These are phyloP conservation scores for Philereme transversata DNA, from an alignment of 2,888 invertebrate species.

Conservation along the genomic window DNA sequence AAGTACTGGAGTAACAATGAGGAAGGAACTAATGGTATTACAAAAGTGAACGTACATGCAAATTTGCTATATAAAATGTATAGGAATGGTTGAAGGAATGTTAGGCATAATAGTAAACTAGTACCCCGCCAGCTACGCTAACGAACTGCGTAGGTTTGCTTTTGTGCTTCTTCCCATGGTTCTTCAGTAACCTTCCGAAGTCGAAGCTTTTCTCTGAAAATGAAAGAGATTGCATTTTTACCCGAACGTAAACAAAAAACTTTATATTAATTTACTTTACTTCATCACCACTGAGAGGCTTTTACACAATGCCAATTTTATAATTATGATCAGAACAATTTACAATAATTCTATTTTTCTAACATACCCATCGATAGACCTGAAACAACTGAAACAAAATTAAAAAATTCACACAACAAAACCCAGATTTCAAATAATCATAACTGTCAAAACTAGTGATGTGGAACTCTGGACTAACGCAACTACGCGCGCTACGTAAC, in stretches of 20 bases:
- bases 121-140: slow-evolving; percentile 70
- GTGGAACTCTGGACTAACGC: background rate
- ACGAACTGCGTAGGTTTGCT: slow-evolving; percentile 62
- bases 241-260: background rate
- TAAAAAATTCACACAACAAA: slow-evolving; percentile 16
- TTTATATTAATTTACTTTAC: background rate
- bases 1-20: background rate
- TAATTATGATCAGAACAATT: background rate
- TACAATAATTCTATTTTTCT: background rate
- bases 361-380: slow-evolving; percentile 25
- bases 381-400: slow-evolving; percentile 23
- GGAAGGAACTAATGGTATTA: slow-evolving; percentile 1
- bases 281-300: background rate
- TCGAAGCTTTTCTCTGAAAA: slow-evolving; percentile 70
- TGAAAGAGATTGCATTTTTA: background rate
- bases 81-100: slow-evolving; percentile 4
- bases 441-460: slow-evolving; percentile 22
- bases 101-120: slow-evolving; percentile 6
- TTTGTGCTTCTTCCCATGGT: slow-evolving; percentile 67
- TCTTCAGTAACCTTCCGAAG: slow-evolving; percentile 59
- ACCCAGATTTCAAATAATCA: slow-evolving; percentile 13
- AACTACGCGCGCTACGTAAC: too few species aligned
- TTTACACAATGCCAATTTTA: too few species aligned
- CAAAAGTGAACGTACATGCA: slow-evolving; percentile 4
- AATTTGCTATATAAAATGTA: slow-evolving; percentile 6